Percentiles rank a stretch among this genome's conserved stretches.
These are phyloP conservation scores for Numenius phaeopus DNA, from an alignment of 2,797 vertebrate species.

Conservation along the genomic window DNA sequence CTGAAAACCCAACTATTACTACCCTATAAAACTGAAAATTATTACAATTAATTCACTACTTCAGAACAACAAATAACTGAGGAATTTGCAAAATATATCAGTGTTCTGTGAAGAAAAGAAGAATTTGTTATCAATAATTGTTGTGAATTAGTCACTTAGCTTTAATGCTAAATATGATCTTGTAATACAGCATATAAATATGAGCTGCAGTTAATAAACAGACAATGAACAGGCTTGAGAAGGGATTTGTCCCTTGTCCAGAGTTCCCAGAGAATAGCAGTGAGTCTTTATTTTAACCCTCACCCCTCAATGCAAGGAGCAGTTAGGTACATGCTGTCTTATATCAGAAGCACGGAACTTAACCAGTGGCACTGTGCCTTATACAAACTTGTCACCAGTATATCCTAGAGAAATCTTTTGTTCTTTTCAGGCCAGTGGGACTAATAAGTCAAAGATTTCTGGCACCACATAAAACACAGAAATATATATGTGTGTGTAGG, in stretches of 20 bases:
- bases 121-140: conserved; percentile 17
- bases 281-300: not conserved
- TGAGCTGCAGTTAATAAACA: not conserved
- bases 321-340: not conserved
- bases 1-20: not conserved
- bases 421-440: not conserved
- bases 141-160: conserved; percentile 6
- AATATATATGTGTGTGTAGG: not conserved
- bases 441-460: not conserved
- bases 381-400: not conserved
- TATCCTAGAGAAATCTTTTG: not conserved
- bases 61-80: not conserved
- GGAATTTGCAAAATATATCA: not conserved
- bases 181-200: not conserved
- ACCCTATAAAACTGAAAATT: not conserved
- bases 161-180: not conserved
- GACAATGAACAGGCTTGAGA: not conserved
- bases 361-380: not conserved
- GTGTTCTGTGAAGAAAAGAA: not conserved
- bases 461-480: not conserved
- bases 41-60: not conserved
- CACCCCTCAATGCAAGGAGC: not conserved
- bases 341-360: not conserved
- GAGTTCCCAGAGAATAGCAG: not conserved
- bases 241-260: not conserved